phyloP scores from a whole-genome alignment of 2,113 vertebrate genomes.

The Uropsilus gracilis region DNA sequence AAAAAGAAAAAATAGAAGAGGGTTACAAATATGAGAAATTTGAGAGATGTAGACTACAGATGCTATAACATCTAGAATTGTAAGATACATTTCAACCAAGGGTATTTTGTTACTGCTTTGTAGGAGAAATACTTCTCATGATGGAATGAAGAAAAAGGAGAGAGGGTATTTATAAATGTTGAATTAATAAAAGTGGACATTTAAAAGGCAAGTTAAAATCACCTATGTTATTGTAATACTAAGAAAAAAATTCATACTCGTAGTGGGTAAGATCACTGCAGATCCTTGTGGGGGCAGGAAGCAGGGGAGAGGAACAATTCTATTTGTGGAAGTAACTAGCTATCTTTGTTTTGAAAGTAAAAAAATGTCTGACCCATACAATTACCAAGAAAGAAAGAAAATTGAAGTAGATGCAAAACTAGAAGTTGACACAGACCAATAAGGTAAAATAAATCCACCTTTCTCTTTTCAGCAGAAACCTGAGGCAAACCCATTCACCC shows the following conservation, averaged over 20 bases:
- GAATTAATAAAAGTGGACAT: background rate
- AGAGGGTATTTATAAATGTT: background rate
- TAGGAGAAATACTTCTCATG: background rate
- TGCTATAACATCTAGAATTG: background rate
- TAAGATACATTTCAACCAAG: background rate
- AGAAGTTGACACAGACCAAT: background rate
- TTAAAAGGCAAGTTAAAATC: background rate
- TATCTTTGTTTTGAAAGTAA: background rate
- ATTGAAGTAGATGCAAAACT: background rate
- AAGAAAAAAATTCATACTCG: background rate
- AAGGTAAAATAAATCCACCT: background rate
- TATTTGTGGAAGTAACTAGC: background rate
- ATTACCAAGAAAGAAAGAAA: constrained; percentile 9
- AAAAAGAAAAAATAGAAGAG: background rate
- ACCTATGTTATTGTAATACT: background rate
- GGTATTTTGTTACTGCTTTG: background rate
- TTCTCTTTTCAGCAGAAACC: background rate
- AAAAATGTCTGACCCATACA: background rate
- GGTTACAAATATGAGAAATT: background rate
- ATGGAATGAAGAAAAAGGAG: background rate
- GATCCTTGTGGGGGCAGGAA: background rate
- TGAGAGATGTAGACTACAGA: background rate
- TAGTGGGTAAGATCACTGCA: background rate
- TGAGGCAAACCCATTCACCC: background rate
- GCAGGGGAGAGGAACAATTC: background rate